phyloP scores from a whole-genome alignment of 2,113 vertebrate genomes.

The sheep (Ovis aries) region ARS-UI_Ramb_v3.0 NC_056065.1:29260001-29260500 shows the following conservation, averaged over 20 bases:
- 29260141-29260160: not conserved
- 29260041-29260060: not conserved
- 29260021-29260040: not conserved
- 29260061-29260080: not conserved
- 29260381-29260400: conserved; percentile 99
- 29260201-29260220: not conserved
- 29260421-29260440: conserved; percentile 95
- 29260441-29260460: conserved; percentile 96
- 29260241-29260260: not conserved
- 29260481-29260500: conserved; percentile 45
- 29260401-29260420: conserved; percentile 94
- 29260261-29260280: not conserved
- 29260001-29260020: not conserved
- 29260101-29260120: not conserved
- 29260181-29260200: not conserved
- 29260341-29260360: not conserved
- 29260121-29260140: not conserved
- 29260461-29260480: conserved; percentile 59
- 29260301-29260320: not conserved
- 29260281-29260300: not conserved
- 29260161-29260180: not conserved
- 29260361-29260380: conserved; percentile 89
- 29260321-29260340: not conserved
- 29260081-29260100: not conserved
- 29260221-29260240: not conserved